Evolutionary conservation across 1,140 invertebrate genomes (phyloP), one percentile per base, ranked within the genome.

Genomic region (Drosophila mauritiana): DNA sequence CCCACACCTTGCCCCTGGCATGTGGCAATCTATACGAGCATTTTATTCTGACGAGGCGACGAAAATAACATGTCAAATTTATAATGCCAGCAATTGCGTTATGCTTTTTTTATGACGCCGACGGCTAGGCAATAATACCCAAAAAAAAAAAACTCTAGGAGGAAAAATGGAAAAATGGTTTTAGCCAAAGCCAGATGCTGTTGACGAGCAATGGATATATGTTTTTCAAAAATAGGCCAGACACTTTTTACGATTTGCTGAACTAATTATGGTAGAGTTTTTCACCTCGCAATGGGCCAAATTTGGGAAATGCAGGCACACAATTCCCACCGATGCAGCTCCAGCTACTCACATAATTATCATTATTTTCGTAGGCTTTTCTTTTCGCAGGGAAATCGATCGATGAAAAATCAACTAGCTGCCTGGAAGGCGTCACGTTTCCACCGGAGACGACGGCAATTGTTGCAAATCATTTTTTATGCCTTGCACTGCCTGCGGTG

Each of bases 401-500:
- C 59, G 36, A 39, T 13, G 37, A 5, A 83, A 86, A 86, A 79
- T 88, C 63, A 75, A 80, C 63, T 65, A 15, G 58, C 69, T 78
- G 58, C 85, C 78, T 80, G 37, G 67, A n/a, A 75, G 84, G 73
- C 74, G 63, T 90, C 84, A 89, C 84, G 84, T 90, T 89, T 85
- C 74, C 53, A 53, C 61, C 40, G 56, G 75, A 83, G 76, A 80
- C 78, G 85, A 90, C 64, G 85, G 78, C 85, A 89, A 90, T 89
- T 90, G 80, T 85, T 90, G 85, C 85, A 85, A 89, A 90, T 89
- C 78, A 89, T 89, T 89, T 89, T 73, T 81, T 85, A 90, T 90
- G 76, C 72, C 84, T 59, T 51, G 57, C 74, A 73, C 64, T 80
- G 79, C 84, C 67, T 76, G 51, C 58, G 51, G 77, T 48, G 34